Percentiles rank a stretch among this genome's conserved stretches.
Evolutionary conservation across 2,113 vertebrate genomes (phyloP).

Genomic region (Tinamus guttatus): DNA sequence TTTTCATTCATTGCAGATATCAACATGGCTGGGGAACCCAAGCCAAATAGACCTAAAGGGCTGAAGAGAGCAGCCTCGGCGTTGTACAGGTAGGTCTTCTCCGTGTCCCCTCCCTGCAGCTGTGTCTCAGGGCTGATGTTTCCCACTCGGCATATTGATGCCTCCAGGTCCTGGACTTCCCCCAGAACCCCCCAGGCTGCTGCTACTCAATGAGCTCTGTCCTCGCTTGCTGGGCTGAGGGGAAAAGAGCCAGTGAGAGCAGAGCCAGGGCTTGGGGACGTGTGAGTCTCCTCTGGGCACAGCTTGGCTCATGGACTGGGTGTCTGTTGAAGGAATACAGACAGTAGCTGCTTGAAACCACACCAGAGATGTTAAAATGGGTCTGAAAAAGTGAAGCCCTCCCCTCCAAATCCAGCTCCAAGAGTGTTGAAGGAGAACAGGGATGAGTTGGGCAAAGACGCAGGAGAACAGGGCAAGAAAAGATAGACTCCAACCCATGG

Average conservation of each 20-base stretch:
- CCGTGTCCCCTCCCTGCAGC: accelerated
- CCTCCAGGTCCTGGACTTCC: not conserved
- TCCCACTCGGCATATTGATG: accelerated
- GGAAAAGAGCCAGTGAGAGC: not conserved
- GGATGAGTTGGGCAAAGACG: not conserved
- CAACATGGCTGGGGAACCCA: conserved; percentile 97
- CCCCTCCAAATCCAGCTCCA: not conserved
- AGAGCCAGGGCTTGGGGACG: accelerated
- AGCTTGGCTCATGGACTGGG: not conserved
- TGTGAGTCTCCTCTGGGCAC: not conserved
- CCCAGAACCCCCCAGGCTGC: not conserved
- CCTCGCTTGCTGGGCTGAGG: not conserved
- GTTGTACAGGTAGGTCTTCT: conserved; percentile 86
- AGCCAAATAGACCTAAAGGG: conserved; percentile 88
- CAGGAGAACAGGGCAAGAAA: not conserved
- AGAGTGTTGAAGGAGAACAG: not conserved
- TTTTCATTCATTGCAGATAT: conserved; percentile 83
- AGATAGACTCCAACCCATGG: not conserved
- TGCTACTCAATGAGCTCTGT: not conserved
- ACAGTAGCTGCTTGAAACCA: not conserved
- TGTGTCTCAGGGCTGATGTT: not conserved
- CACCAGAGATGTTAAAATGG: not conserved
- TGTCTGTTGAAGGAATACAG: accelerated
- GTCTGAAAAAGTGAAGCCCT: not conserved
- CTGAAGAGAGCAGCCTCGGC: conserved; percentile 89